Conservation (phyloP, 1,140 invertebrate genomes). For the Nomia melanderi region DNA sequence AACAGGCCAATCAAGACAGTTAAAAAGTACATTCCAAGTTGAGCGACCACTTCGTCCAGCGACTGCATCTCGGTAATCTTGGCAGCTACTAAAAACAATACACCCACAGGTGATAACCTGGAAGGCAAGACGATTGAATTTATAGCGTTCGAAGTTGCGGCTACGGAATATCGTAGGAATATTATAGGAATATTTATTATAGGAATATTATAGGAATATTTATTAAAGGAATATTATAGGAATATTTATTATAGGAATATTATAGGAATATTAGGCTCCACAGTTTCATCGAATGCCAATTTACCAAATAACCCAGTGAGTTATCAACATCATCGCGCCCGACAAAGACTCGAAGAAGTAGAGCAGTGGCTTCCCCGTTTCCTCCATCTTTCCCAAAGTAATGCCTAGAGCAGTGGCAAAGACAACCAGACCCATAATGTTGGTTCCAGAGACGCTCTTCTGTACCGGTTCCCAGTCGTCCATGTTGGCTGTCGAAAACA, state of each 20-base stretch:
- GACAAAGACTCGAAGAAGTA: constrained; percentile 85
- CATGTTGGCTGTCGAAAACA: constrained; percentile 1
- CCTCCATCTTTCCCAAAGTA: constrained; percentile 84
- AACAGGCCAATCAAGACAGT: constrained; percentile 90
- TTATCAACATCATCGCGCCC: constrained; percentile 88
- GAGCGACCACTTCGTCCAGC: constrained; percentile 85
- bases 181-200: too few relatives aligned
- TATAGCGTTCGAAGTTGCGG: too few relatives aligned
- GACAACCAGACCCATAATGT: constrained; percentile 87
- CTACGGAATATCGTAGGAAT: too few relatives aligned
- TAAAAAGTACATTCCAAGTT: constrained; percentile 91
- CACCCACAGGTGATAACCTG: constrained; percentile 89
- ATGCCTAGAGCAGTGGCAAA: constrained; percentile 86
- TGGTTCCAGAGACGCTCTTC: constrained; percentile 79
- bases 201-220: too few relatives aligned
- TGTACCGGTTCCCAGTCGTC: constrained; percentile 47
- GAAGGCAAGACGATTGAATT: neutral
- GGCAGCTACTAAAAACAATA: constrained; percentile 89
- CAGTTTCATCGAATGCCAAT: neutral
- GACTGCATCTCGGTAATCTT: constrained; percentile 91
- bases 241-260: too few relatives aligned
- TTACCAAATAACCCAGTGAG: constrained; percentile 87
- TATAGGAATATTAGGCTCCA: too few relatives aligned
- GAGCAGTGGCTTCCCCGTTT: constrained; percentile 84
- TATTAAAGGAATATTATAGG: too few relatives aligned